These are phyloP conservation scores for Cercocebus atys DNA, from an alignment of 2,113 vertebrate genomes.

Conservation along the genomic window DNA sequence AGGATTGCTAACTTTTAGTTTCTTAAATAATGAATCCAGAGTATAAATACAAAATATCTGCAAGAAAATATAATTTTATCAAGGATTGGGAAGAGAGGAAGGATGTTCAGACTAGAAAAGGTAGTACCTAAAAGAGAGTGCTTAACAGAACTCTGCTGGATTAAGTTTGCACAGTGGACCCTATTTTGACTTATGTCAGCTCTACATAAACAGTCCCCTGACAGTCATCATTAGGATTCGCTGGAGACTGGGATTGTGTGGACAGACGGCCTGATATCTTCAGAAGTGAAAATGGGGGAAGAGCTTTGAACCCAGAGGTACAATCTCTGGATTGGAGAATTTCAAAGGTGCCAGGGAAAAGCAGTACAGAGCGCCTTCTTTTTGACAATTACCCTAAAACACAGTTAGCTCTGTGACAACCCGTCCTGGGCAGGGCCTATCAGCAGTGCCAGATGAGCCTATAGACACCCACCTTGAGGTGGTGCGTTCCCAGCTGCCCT, in stretches of 20 bases:
- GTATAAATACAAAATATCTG: neutral
- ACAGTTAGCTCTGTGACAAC: neutral
- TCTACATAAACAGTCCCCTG: neutral
- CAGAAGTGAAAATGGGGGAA: neutral
- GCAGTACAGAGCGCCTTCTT: neutral
- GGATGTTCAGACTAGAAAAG: neutral
- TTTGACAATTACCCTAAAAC: neutral
- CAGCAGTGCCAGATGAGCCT: slow-evolving; percentile 18
- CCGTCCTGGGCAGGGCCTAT: neutral
- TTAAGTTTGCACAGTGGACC: neutral
- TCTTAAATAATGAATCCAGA: slow-evolving; percentile 13
- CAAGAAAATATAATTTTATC: neutral
- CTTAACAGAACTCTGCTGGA: neutral
- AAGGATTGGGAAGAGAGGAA: neutral
- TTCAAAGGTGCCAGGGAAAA: neutral
- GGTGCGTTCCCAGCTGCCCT: neutral
- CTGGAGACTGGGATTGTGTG: neutral
- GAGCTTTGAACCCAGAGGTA: neutral
- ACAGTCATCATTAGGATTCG: neutral
- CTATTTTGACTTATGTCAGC: neutral
- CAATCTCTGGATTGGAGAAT: neutral
- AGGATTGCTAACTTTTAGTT: neutral
- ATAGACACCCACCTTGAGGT: neutral
- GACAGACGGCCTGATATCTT: neutral
- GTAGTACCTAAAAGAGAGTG: neutral